Evolutionary conservation across 2,888 invertebrate genomes (phyloP).

Genomic region (Ptychoptera albimana): DNA sequence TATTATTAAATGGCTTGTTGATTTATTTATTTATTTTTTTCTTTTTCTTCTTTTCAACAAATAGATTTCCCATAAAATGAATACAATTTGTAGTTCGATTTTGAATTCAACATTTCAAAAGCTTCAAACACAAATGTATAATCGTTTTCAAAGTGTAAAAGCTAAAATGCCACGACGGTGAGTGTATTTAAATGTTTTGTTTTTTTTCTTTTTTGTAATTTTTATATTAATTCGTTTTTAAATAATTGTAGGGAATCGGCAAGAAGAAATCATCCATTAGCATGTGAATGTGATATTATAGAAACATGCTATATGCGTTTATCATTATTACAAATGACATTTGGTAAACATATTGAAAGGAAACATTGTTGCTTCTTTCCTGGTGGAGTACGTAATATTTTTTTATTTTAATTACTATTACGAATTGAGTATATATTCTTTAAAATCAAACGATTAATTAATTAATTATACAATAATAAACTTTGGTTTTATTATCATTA

Average conservation of each 20-base stretch:
- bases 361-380: conserved; percentile 91
- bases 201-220: not conserved
- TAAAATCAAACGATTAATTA: too few relatives aligned
- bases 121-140: conserved; percentile 69
- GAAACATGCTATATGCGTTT: conserved; percentile 87
- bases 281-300: conserved; percentile 83
- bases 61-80: conserved; percentile 70
- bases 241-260: conserved; percentile 55
- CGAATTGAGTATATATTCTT: not conserved
- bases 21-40: too few relatives aligned
- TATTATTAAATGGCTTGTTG: too few relatives aligned
- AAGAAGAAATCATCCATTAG: conserved; percentile 74
- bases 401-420: not conserved
- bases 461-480: too few relatives aligned
- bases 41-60: too few relatives aligned
- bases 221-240: not conserved
- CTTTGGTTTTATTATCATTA: too few relatives aligned
- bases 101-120: conserved; percentile 75
- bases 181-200: not conserved
- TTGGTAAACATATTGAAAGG: conserved; percentile 86
- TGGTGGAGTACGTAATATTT: conserved; percentile 53
- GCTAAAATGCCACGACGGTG: conserved; percentile 67
- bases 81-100: conserved; percentile 59
- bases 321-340: conserved; percentile 82
- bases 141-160: conserved; percentile 75